Base-by-base conservation (phyloP, 30 jellyfish, hydroid and myxozoan species). In the Hydra vulgaris region DNA sequence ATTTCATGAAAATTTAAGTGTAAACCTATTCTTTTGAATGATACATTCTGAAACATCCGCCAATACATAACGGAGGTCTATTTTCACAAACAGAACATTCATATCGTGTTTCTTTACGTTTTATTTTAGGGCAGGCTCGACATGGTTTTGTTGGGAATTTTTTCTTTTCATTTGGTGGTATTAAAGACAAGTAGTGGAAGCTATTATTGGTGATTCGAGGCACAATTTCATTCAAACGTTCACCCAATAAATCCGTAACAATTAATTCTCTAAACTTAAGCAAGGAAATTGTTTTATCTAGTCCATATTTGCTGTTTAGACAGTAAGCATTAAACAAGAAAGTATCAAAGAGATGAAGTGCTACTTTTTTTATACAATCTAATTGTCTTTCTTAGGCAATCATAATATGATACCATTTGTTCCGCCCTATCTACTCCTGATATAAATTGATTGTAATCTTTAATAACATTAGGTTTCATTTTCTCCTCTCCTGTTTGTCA, bases 391-490 rank as follows among this genome's bases (percentile, higher is more conserved):
- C 81, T 74, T 8, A 74, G 61, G 40, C 74, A 74, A 21, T n/a
- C 74, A 52, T 74, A 74, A 52, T 17, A 77, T 68, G 85, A 77
- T 25, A 77, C 82, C 81, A 77, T 25, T 54, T 77, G 85, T 19
- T 77, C 85, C 22, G 85, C 80, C 82, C 85, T 77, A 68, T 77
- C 85, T 19, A 77, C 52, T n/a, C 18, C 85, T 53, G 85, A 77
- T 83, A 77, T 1, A 19, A 19, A 19, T 77, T 77, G 54, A 53
- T 53, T 77, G 85, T 77, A 77, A 54, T 77, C 85, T 19, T 53
- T 25, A 26, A 77, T 77, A 0, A 77, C 27, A 52, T 77, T 77
- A 52, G 85, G 85, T 53, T 77, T 77, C 81, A 26, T 25, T 25
- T 77, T 77, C 66, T 25, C 79, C 85, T 25, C 74, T 74, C 25